A percentile compares a stretch with the other conserved stretches of the same genome.
Conservation (phyloP, 2,113 vertebrate genomes). For the Aegotheles bennettii region DNA sequence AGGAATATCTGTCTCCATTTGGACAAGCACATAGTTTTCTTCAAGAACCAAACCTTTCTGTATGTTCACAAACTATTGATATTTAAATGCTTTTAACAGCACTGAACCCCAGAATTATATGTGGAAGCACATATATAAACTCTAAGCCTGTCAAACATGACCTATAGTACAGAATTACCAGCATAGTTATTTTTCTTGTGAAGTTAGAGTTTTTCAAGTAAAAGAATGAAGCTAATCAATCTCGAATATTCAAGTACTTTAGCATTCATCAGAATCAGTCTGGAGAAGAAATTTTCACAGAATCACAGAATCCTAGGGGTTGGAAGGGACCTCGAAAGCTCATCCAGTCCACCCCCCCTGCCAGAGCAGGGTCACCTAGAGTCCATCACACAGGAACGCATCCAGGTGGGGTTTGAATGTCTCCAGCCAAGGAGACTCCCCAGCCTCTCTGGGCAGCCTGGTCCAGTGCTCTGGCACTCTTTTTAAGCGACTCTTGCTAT, state of each 20-base stretch:
- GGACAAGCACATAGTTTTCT: not conserved
- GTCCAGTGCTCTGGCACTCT: no score
- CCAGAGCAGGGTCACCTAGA: no score
- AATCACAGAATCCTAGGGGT: no score
- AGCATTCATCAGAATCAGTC: not conserved
- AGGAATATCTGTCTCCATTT: not conserved
- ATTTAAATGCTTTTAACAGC: not conserved
- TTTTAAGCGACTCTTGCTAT: rapidly evolving
- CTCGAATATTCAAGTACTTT: not conserved
- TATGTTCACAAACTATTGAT: not conserved
- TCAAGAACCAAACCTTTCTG: not conserved
- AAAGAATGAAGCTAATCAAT: not conserved
- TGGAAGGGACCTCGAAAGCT: no score
- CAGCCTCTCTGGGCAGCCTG: no score
- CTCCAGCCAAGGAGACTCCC: no score
- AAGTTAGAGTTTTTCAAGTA: not conserved
- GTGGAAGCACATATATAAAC: not conserved
- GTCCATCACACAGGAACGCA: no score
- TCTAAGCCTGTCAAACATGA: not conserved
- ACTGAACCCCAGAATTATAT: not conserved
- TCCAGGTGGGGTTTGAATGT: no score
- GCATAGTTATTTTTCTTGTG: not conserved
- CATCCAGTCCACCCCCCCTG: no score
- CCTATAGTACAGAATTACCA: not conserved
- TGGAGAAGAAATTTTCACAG: no score